Percentiles rank a stretch among this genome's conserved stretches.
These are phyloP conservation scores for Odobenus rosmarus DNA, from an alignment of 2,113 vertebrate species.

Conservation along the genomic window DNA sequence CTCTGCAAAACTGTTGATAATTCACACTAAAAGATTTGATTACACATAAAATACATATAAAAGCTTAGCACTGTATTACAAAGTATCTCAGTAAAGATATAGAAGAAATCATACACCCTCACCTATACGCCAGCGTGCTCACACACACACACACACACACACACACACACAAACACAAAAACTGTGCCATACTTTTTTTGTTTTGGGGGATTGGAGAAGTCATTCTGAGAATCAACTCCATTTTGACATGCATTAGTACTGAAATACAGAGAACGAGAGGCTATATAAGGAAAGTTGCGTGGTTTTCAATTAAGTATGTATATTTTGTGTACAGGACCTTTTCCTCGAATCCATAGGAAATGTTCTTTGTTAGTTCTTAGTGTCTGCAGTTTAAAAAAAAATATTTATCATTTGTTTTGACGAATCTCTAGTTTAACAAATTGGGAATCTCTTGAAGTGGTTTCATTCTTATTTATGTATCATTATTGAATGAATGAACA, in stretches of 20 bases:
- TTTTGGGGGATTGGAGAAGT: neutral
- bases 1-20: slow-evolving; percentile 11
- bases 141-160: neutral
- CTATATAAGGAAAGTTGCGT: neutral
- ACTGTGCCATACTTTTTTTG: neutral
- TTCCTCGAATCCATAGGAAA: neutral
- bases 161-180: neutral
- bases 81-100: slow-evolving; percentile 6
- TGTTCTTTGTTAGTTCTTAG: neutral
- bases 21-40: slow-evolving; percentile 2
- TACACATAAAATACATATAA: neutral
- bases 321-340: neutral
- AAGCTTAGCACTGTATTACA: neutral
- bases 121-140: neutral
- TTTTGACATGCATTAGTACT: slow-evolving; percentile 13
- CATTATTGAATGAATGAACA: neutral
- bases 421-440: slow-evolving; percentile 7
- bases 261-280: neutral
- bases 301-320: neutral
- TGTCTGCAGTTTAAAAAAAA: neutral
- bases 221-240: neutral
- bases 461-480: neutral
- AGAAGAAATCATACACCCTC: neutral
- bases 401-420: slow-evolving; percentile 27
- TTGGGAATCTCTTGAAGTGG: neutral